Evolutionary conservation across 2,113 vertebrate genomes (phyloP).

Genomic region (Phrynocephalus versicolor): DNA sequence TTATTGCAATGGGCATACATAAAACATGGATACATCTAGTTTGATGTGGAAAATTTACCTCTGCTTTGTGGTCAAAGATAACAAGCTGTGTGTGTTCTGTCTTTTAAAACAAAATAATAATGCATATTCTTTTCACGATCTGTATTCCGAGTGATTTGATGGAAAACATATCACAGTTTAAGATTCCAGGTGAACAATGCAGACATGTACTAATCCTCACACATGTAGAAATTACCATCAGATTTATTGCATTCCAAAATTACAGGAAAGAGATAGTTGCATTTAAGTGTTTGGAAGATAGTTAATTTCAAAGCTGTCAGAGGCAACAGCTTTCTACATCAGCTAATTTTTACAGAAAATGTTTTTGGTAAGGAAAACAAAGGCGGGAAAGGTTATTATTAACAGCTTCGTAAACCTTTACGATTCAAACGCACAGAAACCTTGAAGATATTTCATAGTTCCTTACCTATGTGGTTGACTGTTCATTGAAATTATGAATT

Average conservation of each 20-base stretch:
- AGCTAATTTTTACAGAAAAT: background rate
- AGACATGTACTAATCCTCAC: constrained; percentile 10
- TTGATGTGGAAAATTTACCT: constrained; percentile 46
- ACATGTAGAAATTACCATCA: constrained; percentile 32
- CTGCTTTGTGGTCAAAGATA: constrained; percentile 49
- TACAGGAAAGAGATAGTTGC: background rate
- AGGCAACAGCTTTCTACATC: background rate
- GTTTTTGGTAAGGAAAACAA: background rate
- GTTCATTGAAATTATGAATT: constrained; percentile 3
- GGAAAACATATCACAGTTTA: constrained; percentile 35
- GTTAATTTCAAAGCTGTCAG: constrained; percentile 44
- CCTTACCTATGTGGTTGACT: constrained; percentile 7
- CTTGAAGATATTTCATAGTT: background rate
- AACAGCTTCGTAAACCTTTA: background rate
- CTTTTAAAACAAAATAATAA: constrained; percentile 54
- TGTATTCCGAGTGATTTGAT: constrained; percentile 20
- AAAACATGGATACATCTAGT: constrained; percentile 40
- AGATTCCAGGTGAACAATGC: constrained; percentile 41
- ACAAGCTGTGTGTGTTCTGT: constrained; percentile 34
- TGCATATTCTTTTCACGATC: constrained; percentile 13
- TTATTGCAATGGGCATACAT: constrained; percentile 47
- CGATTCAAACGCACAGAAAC: background rate
- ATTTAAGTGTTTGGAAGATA: constrained; percentile 18
- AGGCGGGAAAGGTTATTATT: background rate
- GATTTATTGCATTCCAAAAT: constrained; percentile 37